Percentiles rank a stretch among this genome's conserved stretches.
Evolutionary conservation across 2,797 vertebrate genomes (phyloP).

Genomic region (Rhinatrema bivittatum): DNA sequence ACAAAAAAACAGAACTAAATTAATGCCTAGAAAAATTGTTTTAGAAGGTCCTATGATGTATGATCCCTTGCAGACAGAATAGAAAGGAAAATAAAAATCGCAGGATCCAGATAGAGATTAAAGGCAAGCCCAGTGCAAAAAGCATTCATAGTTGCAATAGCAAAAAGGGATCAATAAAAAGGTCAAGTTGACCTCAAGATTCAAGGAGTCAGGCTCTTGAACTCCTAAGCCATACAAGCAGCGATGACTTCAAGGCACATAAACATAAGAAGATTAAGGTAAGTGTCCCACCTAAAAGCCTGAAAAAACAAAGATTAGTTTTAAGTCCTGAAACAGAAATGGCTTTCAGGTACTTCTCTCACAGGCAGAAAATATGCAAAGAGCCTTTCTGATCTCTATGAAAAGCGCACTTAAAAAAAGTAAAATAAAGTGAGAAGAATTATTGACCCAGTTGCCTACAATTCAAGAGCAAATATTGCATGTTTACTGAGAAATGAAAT

Average conservation of each 20-base stretch:
- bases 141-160: slow-evolving; percentile 19
- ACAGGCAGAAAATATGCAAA: slow-evolving; percentile 30
- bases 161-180: slow-evolving; percentile 34
- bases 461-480: slow-evolving; percentile 31
- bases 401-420: slow-evolving; percentile 17
- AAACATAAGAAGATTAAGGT: slow-evolving; percentile 62
- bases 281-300: slow-evolving; percentile 56
- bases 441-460: slow-evolving; percentile 26
- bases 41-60: background rate
- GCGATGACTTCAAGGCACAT: slow-evolving; percentile 48
- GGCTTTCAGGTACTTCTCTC: slow-evolving; percentile 26
- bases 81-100: background rate
- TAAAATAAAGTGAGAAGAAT: slow-evolving; percentile 19
- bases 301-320: slow-evolving; percentile 57
- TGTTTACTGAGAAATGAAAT: slow-evolving; percentile 29
- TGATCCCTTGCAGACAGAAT: slow-evolving; percentile 8
- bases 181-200: slow-evolving; percentile 52
- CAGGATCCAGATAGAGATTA: background rate
- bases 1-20: too few relatives aligned
- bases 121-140: slow-evolving; percentile 26
- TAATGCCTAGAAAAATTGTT: too few relatives aligned
- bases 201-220: slow-evolving; percentile 57
- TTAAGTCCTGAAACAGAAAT: slow-evolving; percentile 46
- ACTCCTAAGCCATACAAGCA: slow-evolving; percentile 51
- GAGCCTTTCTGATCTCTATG: slow-evolving; percentile 14